Evolutionary conservation across 2,888 invertebrate genomes (phyloP).

Genomic region (Proisotoma minuta): DNA sequence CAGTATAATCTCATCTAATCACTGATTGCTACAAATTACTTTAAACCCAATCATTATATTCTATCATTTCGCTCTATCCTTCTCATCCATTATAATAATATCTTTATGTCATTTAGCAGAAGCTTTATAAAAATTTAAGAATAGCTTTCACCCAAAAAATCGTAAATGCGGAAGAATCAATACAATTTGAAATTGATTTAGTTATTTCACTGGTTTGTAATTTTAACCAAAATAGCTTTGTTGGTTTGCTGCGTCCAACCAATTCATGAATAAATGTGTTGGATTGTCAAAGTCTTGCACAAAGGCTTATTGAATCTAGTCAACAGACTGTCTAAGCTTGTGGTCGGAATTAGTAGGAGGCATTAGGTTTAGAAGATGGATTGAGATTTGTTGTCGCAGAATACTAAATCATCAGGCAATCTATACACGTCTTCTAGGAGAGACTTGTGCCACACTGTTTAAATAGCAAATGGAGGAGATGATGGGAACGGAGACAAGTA

Average conservation of each 20-base stretch:
- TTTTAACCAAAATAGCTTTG: too few species aligned
- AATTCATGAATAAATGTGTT: too few species aligned
- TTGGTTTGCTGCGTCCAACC: too few species aligned
- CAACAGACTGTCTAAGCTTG: neutral
- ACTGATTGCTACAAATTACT: constrained; percentile 9
- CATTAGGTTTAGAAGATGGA: neutral
- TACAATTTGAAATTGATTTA: too few species aligned
- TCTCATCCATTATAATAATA: too few species aligned
- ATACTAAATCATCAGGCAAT: constrained; percentile 11
- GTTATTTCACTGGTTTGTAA: too few species aligned
- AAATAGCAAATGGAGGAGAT: constrained; percentile 8
- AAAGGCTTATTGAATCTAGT: too few species aligned
- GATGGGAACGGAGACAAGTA: constrained; percentile 2
- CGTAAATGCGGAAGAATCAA: too few species aligned
- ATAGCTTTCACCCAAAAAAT: too few species aligned
- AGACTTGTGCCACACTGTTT: neutral
- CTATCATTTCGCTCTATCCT: neutral
- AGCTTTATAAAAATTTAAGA: too few species aligned
- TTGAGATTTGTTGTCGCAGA: constrained; percentile 2
- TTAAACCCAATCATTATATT: neutral
- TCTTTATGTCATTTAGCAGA: too few species aligned
- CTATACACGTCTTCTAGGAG: constrained; percentile 10
- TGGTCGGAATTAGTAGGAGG: neutral
- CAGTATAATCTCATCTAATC: constrained; percentile 10
- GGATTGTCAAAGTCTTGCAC: too few species aligned